These are phyloP conservation scores for Erebia aethiops DNA, from an alignment of 2,888 invertebrate species.

Conservation along the genomic window DNA sequence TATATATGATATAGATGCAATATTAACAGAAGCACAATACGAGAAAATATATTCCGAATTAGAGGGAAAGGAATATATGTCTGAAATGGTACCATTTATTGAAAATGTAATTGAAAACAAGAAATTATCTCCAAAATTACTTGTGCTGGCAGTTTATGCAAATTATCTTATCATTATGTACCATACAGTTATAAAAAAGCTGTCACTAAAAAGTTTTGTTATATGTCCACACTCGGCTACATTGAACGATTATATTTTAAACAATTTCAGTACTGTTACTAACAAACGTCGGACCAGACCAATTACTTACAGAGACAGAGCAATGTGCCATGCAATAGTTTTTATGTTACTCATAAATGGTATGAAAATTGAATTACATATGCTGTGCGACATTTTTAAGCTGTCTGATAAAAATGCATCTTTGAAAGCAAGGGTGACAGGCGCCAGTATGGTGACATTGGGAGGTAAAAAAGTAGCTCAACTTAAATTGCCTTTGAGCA, in stretches of 20 bases:
- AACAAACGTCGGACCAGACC: conserved; percentile 58
- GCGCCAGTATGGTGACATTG: conserved; percentile 53
- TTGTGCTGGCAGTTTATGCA: conserved; percentile 62
- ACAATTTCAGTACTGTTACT: conserved; percentile 53
- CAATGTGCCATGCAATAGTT: conserved; percentile 66
- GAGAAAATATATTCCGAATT: conserved; percentile 63
- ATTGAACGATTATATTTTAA: conserved; percentile 59
- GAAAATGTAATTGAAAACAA: conserved; percentile 47
- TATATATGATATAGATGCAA: conserved; percentile 72
- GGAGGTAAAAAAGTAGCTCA: conserved; percentile 58
- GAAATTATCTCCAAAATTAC: conserved; percentile 47
- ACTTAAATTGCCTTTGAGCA: conserved; percentile 62
- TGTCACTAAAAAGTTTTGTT: conserved; percentile 56
- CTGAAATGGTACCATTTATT: conserved; percentile 52
- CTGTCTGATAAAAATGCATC: conserved; percentile 53
- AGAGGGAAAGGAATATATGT: conserved; percentile 51
- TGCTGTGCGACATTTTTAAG: conserved; percentile 57
- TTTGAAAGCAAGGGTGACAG: conserved; percentile 59
- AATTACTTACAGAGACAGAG: conserved; percentile 63
- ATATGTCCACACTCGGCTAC: conserved; percentile 58
- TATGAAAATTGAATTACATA: conserved; percentile 61
- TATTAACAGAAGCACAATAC: conserved; percentile 68
- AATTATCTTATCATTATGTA: conserved; percentile 56
- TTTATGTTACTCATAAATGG: conserved; percentile 65
- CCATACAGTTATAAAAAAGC: conserved; percentile 49